Percentiles rank a stretch among this genome's conserved stretches.
phyloP scores from a whole-genome alignment of 2,888 invertebrate genomes.

The Sisyra nigra region DNA sequence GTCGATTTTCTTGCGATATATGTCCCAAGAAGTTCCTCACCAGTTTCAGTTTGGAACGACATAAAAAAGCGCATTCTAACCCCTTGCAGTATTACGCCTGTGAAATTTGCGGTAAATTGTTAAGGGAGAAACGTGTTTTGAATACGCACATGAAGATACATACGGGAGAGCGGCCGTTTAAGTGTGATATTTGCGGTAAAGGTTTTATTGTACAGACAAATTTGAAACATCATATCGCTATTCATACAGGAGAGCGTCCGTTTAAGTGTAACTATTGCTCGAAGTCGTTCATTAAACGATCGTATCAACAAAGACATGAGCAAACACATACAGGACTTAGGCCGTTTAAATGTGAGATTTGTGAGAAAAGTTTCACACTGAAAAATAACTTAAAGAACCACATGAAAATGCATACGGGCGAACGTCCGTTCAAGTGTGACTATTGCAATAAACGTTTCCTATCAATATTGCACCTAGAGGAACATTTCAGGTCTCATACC shows the following conservation, averaged over 20 bases:
- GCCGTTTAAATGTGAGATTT: constrained; percentile 2
- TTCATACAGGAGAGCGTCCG: constrained; percentile 2
- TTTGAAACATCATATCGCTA: neutral
- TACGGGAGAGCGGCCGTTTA: constrained; percentile 2
- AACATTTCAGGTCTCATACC: constrained; percentile 5
- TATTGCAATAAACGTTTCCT: constrained; percentile 5
- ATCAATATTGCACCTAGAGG: constrained; percentile 4
- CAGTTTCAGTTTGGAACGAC: neutral
- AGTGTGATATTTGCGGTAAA: constrained; percentile 3
- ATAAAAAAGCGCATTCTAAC: constrained; percentile 2
- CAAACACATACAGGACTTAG: constrained; percentile 1
- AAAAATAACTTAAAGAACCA: constrained; percentile 7
- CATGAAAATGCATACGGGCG: constrained; percentile 5
- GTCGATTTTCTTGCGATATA: constrained; percentile 2
- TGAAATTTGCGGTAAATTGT: constrained; percentile 1
- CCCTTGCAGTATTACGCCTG: neutral
- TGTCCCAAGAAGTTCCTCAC: constrained; percentile 4
- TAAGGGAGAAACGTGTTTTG: neutral
- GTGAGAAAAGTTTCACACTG: constrained; percentile 5
- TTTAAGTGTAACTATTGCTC: constrained; percentile 3
- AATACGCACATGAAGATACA: constrained; percentile 1
- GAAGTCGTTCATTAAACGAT: constrained; percentile 3
- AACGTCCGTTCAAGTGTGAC: constrained; percentile 2
- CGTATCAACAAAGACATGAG: constrained; percentile 2
- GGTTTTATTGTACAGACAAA: neutral